Conservation (phyloP, 2,888 invertebrate species). For the Thecocarcelia acutangulata region DNA sequence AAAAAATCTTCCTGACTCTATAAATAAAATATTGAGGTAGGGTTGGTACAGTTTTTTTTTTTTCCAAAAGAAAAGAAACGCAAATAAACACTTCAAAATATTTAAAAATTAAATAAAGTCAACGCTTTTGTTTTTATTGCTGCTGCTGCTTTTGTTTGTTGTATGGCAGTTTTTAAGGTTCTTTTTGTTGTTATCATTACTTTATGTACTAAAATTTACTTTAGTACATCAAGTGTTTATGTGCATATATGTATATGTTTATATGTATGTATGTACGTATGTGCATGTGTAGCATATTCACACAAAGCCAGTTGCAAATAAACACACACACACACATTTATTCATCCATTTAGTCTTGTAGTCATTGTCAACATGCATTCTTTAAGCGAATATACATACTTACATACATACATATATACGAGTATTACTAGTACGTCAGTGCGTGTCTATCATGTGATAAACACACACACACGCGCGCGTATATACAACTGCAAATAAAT, state of each 20-base stretch:
- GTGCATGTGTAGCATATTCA: background rate
- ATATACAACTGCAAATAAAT: conserved; percentile 28
- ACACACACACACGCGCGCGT: background rate
- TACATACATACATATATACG: no score
- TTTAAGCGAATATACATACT: conserved; percentile 52
- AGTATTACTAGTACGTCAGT: background rate
- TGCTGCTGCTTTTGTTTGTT: conserved; percentile 42
- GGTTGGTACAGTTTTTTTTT: conserved; percentile 59
- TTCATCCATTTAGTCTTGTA: conserved; percentile 43
- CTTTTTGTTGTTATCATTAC: conserved; percentile 11
- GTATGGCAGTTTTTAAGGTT: conserved; percentile 33
- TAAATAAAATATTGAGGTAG: conserved; percentile 65
- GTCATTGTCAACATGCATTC: conserved; percentile 62
- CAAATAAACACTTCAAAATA: conserved; percentile 8
- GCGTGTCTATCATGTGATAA: conserved; percentile 16
- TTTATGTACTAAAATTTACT: conserved; percentile 34
- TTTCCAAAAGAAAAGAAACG: conserved; percentile 25
- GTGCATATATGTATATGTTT: no score
- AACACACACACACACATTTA: conserved; percentile 34
- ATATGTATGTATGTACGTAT: no score
- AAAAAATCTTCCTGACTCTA: conserved; percentile 32
- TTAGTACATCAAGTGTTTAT: conserved; percentile 17
- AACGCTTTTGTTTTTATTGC: conserved; percentile 7
- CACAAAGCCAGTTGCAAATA: conserved; percentile 12
- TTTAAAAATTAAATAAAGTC: conserved; percentile 17